Evolutionary conservation across 2,113 vertebrate genomes (phyloP), one percentile per base, ranked within the genome.

Genomic region (Laticauda laticaudata): DNA sequence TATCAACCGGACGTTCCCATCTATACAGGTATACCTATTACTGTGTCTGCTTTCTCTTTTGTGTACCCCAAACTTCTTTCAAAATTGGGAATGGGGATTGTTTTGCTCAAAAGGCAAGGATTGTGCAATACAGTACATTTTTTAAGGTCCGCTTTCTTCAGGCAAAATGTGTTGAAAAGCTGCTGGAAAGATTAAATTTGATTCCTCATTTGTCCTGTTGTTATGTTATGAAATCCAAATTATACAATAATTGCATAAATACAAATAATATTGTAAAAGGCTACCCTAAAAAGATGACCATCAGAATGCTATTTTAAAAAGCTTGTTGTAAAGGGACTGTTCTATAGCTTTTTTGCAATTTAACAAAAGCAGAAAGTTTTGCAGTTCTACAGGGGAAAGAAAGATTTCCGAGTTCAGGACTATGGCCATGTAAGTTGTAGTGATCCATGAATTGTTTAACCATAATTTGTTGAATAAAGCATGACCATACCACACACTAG

Each of bases 1-100:
- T 75, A 99, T 98, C 97, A 99, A 98, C 96, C 98, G 99, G 94
- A 98, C 99, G 0, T 99, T 99, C 97, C 99, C 99, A 21, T 98
- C 99, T 51, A 98, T 99, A 94, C 98, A 99, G 99, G 99, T 99
- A 97, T 96, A 81, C n/a, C 7, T 0, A 94, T 95, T 57, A 45
- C 26, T 20, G 9, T 69, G 6, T 26, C 39, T 24, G 15, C 14
- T 69, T 39, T 1, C 59, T 91, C 24, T 75, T 39, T 23, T 15
- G 9, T n/a, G n/a, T 12, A 34, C 75, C 75, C 26, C 45, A 14
- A 29, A 11, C 56, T n/a, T 51, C 26, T 64, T 90, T 64, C 18
- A 43, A 64, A 64, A 51, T 29, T 9, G 57, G 57, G 39, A 56
- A 10, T 34, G 20, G 5, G 10, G 2, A 14, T 56, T 43, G 24